These are phyloP conservation scores for Parazoanthus atlanticus DNA, from an alignment of 92 coral and sea anemone species.

Conservation along the genomic window DNA sequence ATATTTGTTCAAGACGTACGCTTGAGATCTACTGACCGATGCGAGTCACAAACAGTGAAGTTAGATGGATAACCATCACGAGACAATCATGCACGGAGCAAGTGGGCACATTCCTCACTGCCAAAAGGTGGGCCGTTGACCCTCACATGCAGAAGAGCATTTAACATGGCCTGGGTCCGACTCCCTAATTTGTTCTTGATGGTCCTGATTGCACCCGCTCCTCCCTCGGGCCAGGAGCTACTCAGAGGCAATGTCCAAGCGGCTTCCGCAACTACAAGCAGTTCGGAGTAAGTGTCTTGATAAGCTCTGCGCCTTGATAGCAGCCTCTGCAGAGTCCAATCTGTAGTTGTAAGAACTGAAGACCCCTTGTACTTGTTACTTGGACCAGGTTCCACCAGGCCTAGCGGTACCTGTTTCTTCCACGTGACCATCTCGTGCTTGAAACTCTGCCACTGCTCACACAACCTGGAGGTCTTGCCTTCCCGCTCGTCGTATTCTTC, in stretches of 20 bases:
- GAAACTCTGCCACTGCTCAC: conserved; percentile 37
- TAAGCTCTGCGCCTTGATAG: conserved; percentile 29
- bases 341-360: conserved; percentile 42
- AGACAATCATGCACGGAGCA: no score
- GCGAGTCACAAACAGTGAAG: no score
- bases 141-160: not conserved
- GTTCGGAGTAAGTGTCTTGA: conserved; percentile 34
- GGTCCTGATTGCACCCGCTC: conserved; percentile 8
- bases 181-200: not conserved
- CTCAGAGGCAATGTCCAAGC: conserved; percentile 40
- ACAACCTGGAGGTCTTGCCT: not conserved
- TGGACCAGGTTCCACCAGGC: conserved; percentile 42
- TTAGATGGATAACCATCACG: no score
- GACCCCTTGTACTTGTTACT: conserved; percentile 6
- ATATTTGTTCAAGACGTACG: no score
- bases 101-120: not conserved
- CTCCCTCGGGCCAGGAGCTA: conserved; percentile 38
- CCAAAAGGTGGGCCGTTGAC: not conserved
- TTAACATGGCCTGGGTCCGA: not conserved
- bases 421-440: conserved; percentile 33
- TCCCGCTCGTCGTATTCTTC: conserved; percentile 34
- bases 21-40: no score
- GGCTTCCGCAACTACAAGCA: conserved; percentile 28
- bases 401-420: conserved; percentile 39
- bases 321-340: conserved; percentile 38